A percentile compares a stretch with the other conserved stretches of the same genome.
Evolutionary conservation across 2,113 vertebrate species (phyloP).

Genomic region (Gobiocypris rarus): DNA sequence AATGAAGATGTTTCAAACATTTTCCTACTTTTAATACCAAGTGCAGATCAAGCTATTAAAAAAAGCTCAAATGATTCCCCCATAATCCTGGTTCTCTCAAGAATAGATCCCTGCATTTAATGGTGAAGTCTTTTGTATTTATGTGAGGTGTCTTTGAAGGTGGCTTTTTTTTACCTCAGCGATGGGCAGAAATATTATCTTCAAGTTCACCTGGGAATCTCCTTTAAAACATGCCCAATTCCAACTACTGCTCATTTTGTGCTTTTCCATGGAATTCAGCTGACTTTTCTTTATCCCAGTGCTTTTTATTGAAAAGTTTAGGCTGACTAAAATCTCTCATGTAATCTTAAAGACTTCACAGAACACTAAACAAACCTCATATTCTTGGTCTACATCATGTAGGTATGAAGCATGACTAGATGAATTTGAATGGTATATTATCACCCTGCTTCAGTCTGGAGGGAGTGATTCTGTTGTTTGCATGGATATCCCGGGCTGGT

Average conservation of each 20-base stretch:
- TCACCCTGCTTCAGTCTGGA: background rate
- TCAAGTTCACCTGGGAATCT: background rate
- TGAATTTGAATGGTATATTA: background rate
- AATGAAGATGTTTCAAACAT: conserved; percentile 54
- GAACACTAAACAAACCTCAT: conserved; percentile 3
- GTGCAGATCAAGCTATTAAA: conserved; percentile 59
- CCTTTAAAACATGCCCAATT: background rate
- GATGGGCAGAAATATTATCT: background rate
- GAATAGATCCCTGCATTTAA: background rate
- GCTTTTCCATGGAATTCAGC: background rate
- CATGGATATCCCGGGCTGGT: conserved; percentile 1
- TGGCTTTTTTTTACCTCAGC: background rate
- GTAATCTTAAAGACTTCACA: background rate
- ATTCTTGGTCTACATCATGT: background rate
- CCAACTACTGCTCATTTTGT: background rate
- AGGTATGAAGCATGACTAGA: background rate
- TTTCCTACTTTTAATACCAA: conserved; percentile 62
- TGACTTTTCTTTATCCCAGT: background rate
- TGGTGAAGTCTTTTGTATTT: background rate
- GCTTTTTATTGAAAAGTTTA: background rate
- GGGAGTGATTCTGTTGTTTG: background rate
- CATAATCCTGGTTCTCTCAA: background rate
- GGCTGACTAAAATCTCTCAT: background rate
- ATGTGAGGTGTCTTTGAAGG: background rate
- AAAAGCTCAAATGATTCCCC: conserved; percentile 62